Evolutionary conservation across 1,140 invertebrate species (phyloP).

Genomic region (Caenorhabditis brenneri): DNA sequence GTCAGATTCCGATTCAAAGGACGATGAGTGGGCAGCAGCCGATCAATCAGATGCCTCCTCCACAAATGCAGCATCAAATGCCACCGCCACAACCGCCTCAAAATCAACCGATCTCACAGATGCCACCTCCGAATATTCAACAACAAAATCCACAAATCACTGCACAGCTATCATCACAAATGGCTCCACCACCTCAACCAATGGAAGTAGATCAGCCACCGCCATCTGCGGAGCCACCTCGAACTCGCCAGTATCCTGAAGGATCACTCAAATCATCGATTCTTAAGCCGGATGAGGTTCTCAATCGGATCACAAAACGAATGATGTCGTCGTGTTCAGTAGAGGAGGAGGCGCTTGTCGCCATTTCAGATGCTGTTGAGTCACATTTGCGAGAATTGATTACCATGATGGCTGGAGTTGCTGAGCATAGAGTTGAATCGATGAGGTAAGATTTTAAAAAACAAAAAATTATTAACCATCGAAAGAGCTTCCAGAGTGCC

Average conservation of each 20-base stretch:
- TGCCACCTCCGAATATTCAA: not conserved
- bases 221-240: not conserved
- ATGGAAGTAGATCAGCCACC: not conserved
- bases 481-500: conserved; percentile 28
- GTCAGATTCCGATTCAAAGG: not conserved
- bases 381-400: conserved; percentile 46
- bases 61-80: not conserved
- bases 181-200: not conserved
- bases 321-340: conserved; percentile 49
- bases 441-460: not conserved
- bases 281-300: conserved; percentile 45
- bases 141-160: not conserved
- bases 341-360: conserved; percentile 49
- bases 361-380: conserved; percentile 50
- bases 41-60: not conserved
- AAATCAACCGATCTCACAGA: not conserved
- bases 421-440: conserved; percentile 46
- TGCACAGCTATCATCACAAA: too few relatives aligned
- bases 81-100: not conserved
- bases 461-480: not conserved
- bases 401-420: conserved; percentile 34
- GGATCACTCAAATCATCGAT: conserved; percentile 38
- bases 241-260: conserved; percentile 16
- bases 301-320: conserved; percentile 51
- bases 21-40: not conserved